A percentile compares a stretch with the other conserved stretches of the same genome.
These are phyloP conservation scores for Engystomops pustulosus DNA, from an alignment of 2,113 vertebrate genomes.

Conservation along the genomic window DNA sequence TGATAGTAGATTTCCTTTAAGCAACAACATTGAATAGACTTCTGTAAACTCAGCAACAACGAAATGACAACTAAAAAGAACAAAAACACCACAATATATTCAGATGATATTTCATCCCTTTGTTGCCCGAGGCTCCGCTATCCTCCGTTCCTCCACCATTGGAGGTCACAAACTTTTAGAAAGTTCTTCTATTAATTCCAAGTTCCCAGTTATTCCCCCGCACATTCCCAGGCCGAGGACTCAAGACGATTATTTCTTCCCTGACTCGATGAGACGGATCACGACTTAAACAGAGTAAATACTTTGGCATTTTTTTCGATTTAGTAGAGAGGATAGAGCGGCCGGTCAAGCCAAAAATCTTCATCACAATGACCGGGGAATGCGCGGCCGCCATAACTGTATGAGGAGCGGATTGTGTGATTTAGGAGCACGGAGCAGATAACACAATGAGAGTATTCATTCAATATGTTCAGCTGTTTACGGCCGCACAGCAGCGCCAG, in stretches of 20 bases:
- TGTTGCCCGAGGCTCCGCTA: not conserved
- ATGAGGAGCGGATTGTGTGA: not conserved
- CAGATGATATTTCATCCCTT: not conserved
- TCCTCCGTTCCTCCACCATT: not conserved
- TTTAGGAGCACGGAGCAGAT: not conserved
- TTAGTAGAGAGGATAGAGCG: not conserved
- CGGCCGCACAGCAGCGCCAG: not conserved
- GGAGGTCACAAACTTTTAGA: not conserved
- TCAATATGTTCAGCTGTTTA: not conserved
- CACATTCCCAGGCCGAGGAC: not conserved
- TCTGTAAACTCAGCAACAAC: too few species aligned
- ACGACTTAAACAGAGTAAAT: slow-evolving; percentile 12
- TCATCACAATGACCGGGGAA: not conserved
- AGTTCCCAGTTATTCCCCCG: not conserved
- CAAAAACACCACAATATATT: not conserved
- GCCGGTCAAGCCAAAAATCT: not conserved
- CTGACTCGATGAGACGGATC: not conserved
- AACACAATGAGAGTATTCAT: slow-evolving; percentile 25
- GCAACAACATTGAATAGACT: too few species aligned
- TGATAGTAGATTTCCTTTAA: too few species aligned
- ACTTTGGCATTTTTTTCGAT: slow-evolving; percentile 3
- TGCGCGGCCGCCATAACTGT: not conserved
- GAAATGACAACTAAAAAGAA: too few species aligned
- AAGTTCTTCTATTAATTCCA: not conserved
- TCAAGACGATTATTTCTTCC: not conserved